These are phyloP conservation scores for Anser cygnoides DNA, from an alignment of 2,113 vertebrate genomes.

Conservation along the genomic window DNA sequence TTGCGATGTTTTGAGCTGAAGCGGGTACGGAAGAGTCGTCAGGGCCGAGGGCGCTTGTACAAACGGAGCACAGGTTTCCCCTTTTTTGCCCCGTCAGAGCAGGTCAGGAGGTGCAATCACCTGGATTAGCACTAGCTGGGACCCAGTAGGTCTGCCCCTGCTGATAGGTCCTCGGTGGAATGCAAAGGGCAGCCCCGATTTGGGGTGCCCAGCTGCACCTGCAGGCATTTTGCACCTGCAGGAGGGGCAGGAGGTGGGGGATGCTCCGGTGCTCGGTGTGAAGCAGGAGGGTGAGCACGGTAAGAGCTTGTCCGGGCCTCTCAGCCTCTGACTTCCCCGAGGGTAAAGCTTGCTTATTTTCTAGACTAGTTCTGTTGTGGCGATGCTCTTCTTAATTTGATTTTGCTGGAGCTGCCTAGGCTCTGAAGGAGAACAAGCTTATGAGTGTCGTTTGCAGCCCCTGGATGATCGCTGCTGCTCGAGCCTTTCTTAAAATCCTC, in stretches of 20 bases:
- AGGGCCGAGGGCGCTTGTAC: background rate
- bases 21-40: background rate
- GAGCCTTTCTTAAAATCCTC: conserved; percentile 25
- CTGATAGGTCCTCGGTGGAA: background rate
- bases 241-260: background rate
- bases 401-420: background rate
- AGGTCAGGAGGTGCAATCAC: background rate
- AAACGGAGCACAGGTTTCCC: background rate
- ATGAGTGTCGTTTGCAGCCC: background rate
- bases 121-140: background rate
- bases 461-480: background rate
- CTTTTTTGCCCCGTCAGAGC: too few species aligned
- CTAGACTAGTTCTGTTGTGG: background rate
- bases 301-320: background rate
- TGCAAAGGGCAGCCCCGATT: accelerated
- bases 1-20: background rate
- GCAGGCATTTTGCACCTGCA: accelerated
- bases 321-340: background rate
- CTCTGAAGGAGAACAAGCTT: background rate
- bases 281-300: accelerated
- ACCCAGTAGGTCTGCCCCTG: background rate
- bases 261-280: accelerated
- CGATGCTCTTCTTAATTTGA: conserved; percentile 4
- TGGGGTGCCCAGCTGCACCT: background rate
- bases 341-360: background rate